A percentile compares a stretch with the other conserved stretches of the same genome.
phyloP scores from a whole-genome alignment of 2,888 invertebrate species.

The Drosophila peninsularis region DNA sequence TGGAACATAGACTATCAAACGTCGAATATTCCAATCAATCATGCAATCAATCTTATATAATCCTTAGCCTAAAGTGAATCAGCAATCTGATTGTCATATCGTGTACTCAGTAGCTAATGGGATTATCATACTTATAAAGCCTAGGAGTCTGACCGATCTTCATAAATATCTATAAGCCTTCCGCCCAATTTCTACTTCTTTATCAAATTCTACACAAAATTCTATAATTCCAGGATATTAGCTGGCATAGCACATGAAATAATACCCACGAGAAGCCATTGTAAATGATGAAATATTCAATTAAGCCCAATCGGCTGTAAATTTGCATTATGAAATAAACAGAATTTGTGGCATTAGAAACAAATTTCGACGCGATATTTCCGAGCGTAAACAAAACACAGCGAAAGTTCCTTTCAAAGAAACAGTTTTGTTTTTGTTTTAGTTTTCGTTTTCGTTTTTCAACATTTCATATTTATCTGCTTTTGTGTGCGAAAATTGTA shows the following conservation, averaged over 20 bases:
- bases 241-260: no score
- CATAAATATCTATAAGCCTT: background rate
- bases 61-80: background rate
- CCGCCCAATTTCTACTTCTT: no score
- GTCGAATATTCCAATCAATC: no score
- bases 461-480: background rate
- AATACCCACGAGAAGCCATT: background rate
- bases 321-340: conserved; percentile 12
- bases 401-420: conserved; percentile 7
- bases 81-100: background rate
- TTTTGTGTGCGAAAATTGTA: conserved; percentile 5
- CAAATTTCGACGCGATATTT: conserved; percentile 9
- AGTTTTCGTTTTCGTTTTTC: background rate
- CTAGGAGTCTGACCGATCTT: background rate
- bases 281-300: conserved; percentile 10
- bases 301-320: conserved; percentile 7
- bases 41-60: no score
- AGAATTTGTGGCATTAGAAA: conserved; percentile 14
- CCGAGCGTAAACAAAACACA: conserved; percentile 15
- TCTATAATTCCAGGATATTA: background rate
- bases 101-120: no score
- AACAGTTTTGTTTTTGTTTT: conserved; percentile 4
- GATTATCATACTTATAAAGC: background rate
- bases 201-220: no score
- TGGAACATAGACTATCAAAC: no score